Evolutionary conservation across 2,797 vertebrate genomes (phyloP).

Genomic region (Helostoma temminkii): DNA sequence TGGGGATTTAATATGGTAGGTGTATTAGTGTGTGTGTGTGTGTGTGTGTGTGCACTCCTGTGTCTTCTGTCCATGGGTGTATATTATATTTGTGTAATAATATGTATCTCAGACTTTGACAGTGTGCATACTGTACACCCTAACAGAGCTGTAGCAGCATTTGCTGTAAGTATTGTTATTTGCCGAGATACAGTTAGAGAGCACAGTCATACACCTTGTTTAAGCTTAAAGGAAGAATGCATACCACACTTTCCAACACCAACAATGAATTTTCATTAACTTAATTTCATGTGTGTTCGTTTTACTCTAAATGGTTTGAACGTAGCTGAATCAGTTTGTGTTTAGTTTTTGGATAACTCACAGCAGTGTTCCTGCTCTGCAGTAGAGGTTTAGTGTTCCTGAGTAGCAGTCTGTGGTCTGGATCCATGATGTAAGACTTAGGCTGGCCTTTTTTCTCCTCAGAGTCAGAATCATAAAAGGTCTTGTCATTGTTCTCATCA

Average conservation of each 20-base stretch:
- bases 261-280: conserved; percentile 5
- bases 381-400: conserved; percentile 95
- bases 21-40: conserved; percentile 25
- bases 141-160: conserved; percentile 8
- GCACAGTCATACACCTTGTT: not conserved
- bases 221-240: too few species aligned
- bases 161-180: not conserved
- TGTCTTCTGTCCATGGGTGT: conserved; percentile 7
- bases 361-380: conserved; percentile 97
- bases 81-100: conserved; percentile 30
- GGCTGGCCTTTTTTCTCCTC: conserved; percentile 86
- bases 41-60: not conserved
- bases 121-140: not conserved
- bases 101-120: not conserved
- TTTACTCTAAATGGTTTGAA: not conserved
- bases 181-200: conserved; percentile 6
- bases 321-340: not conserved
- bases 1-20: conserved; percentile 18
- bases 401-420: conserved; percentile 94
- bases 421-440: conserved; percentile 91
- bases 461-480: conserved; percentile 92
- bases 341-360: conserved; percentile 75
- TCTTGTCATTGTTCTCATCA: conserved; percentile 87
- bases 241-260: too few species aligned
- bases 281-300: not conserved